phyloP scores from a whole-genome alignment of 2,113 vertebrate genomes.

The Rhynchomys soricoides region DNA sequence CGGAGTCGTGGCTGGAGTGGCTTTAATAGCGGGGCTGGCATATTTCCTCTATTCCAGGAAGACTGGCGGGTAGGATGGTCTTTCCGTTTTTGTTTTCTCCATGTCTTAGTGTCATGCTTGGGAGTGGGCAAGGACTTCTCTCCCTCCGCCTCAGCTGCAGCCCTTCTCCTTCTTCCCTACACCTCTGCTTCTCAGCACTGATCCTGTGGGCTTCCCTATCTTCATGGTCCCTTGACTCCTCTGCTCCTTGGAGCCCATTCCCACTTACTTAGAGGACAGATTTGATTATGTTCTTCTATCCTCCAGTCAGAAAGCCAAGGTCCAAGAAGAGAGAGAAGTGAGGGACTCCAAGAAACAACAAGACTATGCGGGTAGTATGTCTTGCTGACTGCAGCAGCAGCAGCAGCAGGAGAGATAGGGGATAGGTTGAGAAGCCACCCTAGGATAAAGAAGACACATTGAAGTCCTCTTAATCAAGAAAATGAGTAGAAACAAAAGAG shows the following conservation, averaged over 20 bases:
- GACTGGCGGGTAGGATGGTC: conserved; percentile 21
- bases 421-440: background rate
- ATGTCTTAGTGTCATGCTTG: background rate
- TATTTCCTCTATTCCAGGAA: conserved; percentile 36
- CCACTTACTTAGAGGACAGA: background rate
- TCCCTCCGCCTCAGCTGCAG: background rate
- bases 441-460: background rate
- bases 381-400: background rate
- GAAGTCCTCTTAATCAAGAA: background rate
- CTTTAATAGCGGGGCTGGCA: background rate
- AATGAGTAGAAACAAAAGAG: background rate
- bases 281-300: background rate
- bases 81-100: background rate
- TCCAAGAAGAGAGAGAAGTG: conserved; percentile 18
- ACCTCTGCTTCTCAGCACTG: background rate
- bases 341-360: background rate
- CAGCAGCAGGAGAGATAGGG: background rate
- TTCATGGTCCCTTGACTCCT: background rate
- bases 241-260: background rate
- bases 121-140: background rate
- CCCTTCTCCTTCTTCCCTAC: background rate
- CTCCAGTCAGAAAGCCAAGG: background rate
- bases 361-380: background rate
- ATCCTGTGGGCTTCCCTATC: background rate
- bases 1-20: background rate